Conservation (phyloP, 2,113 vertebrate species). For the Illadopsis cleaveri region DNA sequence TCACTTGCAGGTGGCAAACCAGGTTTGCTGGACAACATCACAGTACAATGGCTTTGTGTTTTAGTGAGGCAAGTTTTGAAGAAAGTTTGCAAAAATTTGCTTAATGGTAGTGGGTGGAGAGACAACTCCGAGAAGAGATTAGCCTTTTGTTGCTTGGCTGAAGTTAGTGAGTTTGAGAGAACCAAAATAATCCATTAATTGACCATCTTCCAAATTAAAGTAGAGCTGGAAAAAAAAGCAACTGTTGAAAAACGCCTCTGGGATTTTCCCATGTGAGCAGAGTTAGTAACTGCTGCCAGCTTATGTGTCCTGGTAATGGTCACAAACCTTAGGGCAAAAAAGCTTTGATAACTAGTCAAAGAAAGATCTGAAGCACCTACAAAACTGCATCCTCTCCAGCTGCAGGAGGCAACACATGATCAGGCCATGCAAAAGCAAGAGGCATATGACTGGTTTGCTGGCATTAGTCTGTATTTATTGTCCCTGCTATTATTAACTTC, state of each 20-base stretch:
- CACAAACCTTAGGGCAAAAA: neutral
- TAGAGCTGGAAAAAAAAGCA: neutral
- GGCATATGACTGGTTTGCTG: slow-evolving; percentile 33
- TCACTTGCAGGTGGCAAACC: neutral
- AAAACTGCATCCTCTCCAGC: neutral
- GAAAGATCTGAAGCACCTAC: slow-evolving; percentile 35
- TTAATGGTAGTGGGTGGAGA: neutral
- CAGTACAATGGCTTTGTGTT: neutral
- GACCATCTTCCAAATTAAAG: neutral
- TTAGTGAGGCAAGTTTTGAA: neutral
- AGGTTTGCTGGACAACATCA: neutral
- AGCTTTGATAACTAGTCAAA: neutral
- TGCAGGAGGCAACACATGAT: slow-evolving; percentile 52
- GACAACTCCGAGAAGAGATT: neutral
- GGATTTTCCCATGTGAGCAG: slow-evolving; percentile 7
- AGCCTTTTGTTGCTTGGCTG: neutral
- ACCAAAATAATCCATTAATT: neutral
- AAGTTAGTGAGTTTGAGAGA: neutral
- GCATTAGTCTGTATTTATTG: slow-evolving; percentile 28
- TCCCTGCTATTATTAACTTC: slow-evolving; percentile 22
- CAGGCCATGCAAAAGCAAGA: neutral
- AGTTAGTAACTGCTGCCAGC: neutral
- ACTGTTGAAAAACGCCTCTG: neutral
- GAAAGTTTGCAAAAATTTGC: neutral
- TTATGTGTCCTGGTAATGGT: neutral